Evolutionary conservation across 2,113 vertebrate genomes (phyloP).

Genomic region (Natator depressus): DNA sequence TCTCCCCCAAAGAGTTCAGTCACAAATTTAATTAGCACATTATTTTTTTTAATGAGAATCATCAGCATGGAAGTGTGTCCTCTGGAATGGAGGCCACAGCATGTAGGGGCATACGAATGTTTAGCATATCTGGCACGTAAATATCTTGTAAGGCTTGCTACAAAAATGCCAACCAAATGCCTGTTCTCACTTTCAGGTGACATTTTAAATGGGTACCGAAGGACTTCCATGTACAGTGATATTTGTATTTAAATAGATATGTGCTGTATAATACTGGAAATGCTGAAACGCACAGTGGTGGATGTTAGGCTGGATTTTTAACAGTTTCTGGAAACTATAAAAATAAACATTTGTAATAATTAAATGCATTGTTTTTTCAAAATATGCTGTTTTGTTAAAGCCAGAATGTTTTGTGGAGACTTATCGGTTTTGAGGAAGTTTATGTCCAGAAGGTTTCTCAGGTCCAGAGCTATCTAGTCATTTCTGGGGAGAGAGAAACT

Average conservation of each 20-base stretch:
- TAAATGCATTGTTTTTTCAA: neutral
- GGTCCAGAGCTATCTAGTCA: neutral
- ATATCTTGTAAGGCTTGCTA: no score
- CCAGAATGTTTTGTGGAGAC: neutral
- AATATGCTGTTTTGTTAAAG: neutral
- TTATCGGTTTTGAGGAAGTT: fast-evolving
- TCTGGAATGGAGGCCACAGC: no score
- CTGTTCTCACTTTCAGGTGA: no score
- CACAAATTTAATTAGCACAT: no score
- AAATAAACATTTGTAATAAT: neutral
- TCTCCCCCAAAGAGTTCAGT: no score
- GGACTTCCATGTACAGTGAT: neutral
- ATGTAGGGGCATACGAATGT: no score
- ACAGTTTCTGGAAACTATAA: neutral
- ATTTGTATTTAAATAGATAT: neutral
- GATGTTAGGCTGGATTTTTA: neutral
- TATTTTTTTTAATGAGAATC: no score
- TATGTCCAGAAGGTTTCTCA: neutral
- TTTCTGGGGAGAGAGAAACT: neutral
- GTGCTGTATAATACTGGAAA: neutral
- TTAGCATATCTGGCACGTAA: no score
- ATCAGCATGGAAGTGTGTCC: no score
- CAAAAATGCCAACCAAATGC: no score
- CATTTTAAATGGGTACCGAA: neutral
- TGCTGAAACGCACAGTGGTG: neutral